Evolutionary conservation across 2,113 vertebrate genomes (phyloP), one percentile per base, ranked within the genome.

Genomic region (Acinonyx jubatus): DNA sequence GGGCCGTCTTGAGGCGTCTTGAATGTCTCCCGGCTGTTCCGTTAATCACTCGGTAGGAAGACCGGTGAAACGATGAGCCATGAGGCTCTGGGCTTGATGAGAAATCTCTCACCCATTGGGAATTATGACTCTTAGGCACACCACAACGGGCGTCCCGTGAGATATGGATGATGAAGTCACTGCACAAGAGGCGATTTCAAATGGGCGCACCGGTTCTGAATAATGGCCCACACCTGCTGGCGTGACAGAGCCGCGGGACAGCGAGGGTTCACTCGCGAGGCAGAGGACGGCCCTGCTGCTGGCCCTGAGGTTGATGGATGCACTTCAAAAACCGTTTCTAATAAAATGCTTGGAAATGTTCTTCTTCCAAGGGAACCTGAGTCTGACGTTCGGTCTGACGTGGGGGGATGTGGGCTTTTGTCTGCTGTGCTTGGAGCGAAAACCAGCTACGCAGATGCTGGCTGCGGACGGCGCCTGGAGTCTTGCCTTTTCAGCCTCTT

Each of bases 61-160:
- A 96, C 84, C 91, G 36, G 84, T 79, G 93, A 96, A 94, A 96
- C 93, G 98, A 98, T 55, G 98, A 98, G 98, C 97, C 90, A 78
- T 66, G 78, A 63, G 93, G 96, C 97, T 92, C 33, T 38, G 97
- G 88, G 94, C 89, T 61, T 57, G 84, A 95, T 97, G 99, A 99
- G 98, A 98, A 99, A 99, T 98, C 97, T 57, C 95, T 85, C 68
- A 23, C 85, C 96, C 98, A 93, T 84, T 50, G 94, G 97, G 94
- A 97, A 98, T 96, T 92, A 99, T 98, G 98, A 98, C 98, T 99
- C 99, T 98, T 85, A 3, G 74, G 73, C 95, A 97, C 1, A 3
- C 91, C 5, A 84, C 73, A 94, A 80, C 97, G 1, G 1, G 50
- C 95, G 79, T 48, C 96, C 97, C 23, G 27, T 96, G 98, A 99